Base-by-base conservation (phyloP, 2,888 invertebrate genomes). In the Matsumyia berberina region DNA sequence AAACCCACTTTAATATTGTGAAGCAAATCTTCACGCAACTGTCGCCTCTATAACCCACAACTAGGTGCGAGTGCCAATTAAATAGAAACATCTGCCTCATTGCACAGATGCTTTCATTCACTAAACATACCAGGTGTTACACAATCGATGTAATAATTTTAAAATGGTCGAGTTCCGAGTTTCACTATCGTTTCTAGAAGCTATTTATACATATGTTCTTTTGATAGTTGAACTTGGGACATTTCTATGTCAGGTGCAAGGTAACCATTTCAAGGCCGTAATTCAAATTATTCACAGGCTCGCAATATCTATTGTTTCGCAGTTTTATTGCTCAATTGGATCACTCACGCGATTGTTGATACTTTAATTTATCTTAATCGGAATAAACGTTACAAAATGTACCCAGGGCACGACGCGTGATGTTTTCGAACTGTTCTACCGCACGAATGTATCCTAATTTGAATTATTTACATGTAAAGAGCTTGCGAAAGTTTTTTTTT, bases 401-500 rank as follows among this genome's bases (percentile, higher is more conserved):
- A 53, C 33, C 29, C 64, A 15, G 4, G 42, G 46, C 53, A 33
- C 35, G 51, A 46, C 44, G 73, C 53, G 37, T 29, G 51, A 46
- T 37, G 73, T 44, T 64, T 24, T 46, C 64, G 76, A 58, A 85
- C 80, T 70, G 64, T 6, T 11, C 33, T 15, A 51, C 35, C 31
- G 62, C 46, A 76, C 69, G 29, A 70, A 58, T 70, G 39, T 76
- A 69, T 74, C 53, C 24, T 7, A 44, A 62, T 74, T 80, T 66
- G 62, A 85, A 70, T 67, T 62, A 72, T 42, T 70, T 67, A 67
- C 60, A 57, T 57, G 31, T 24, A 19, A 33, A 70, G 37, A 80
- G 85, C 85, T 85, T 85, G 66, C 60, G 17, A 85, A 80, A 78
- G 67, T 79, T 79, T 79, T n/a, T 53, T 15, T 24, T 46, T 58